A percentile compares a stretch with the other conserved stretches of the same genome.
Conservation (phyloP, 1,140 invertebrate species). For the Brachionus sp. region DNA sequence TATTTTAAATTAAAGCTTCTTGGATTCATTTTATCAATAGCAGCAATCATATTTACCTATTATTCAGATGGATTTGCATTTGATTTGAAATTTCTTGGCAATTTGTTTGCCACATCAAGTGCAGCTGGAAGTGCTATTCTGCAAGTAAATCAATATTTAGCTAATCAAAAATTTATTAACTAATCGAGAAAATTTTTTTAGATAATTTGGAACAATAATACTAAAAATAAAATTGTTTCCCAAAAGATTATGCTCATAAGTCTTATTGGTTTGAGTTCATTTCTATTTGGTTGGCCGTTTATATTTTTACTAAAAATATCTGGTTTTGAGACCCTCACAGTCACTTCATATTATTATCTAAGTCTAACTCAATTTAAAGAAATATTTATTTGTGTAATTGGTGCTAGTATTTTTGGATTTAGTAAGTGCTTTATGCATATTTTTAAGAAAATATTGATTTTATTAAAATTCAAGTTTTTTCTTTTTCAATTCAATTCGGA, state of each 20-base stretch:
- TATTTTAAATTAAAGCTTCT: conserved; percentile 2
- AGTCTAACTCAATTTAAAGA: conserved; percentile 20
- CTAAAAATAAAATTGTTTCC: neutral
- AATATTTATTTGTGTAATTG: conserved; percentile 14
- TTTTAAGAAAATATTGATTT: neutral
- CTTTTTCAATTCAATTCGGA: conserved; percentile 3
- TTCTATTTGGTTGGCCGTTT: conserved; percentile 26
- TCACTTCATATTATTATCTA: conserved; percentile 1
- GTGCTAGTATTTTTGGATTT: conserved; percentile 34
- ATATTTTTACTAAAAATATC: conserved; percentile 11
- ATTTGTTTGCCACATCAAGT: conserved; percentile 26
- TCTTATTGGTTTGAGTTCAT: conserved; percentile 26
- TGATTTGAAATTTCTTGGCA: conserved; percentile 23
- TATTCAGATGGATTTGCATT: conserved; percentile 44
- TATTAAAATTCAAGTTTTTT: neutral
- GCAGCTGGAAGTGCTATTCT: conserved; percentile 32
- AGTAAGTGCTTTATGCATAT: neutral
- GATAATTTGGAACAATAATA: conserved; percentile 29
- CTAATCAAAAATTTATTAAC: neutral
- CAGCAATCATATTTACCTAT: conserved; percentile 40
- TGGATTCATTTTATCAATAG: conserved; percentile 33
- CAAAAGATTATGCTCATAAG: conserved; percentile 16
- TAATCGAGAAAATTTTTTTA: neutral
- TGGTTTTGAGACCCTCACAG: conserved; percentile 10
- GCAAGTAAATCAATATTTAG: neutral